phyloP scores from a whole-genome alignment of 2,113 vertebrate genomes.

The Anthoscopus minutus region DNA sequence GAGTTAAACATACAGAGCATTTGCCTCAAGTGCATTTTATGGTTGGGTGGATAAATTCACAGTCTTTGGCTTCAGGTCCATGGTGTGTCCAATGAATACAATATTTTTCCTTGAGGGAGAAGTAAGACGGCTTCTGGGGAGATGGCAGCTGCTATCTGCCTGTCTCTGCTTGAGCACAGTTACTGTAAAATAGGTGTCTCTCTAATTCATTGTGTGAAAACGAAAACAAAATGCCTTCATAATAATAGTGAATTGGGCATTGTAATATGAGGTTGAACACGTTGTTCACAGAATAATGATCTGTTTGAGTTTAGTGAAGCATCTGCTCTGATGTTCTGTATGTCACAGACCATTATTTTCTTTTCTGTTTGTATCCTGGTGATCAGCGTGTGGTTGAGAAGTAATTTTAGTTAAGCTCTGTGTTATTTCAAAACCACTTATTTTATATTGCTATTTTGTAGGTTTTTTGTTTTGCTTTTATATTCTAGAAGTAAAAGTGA shows the following conservation, averaged over 20 bases:
- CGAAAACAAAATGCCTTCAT: neutral
- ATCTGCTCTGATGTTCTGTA: neutral
- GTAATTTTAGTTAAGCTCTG: neutral
- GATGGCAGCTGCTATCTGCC: neutral
- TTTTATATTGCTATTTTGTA: neutral
- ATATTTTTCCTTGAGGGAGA: neutral
- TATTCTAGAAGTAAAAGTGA: neutral
- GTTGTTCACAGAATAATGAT: neutral
- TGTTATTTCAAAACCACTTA: neutral
- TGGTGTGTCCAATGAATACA: neutral
- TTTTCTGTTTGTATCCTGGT: neutral
- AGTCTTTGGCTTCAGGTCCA: neutral
- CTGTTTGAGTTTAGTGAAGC: neutral
- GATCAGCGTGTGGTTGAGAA: neutral
- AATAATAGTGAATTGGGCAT: neutral
- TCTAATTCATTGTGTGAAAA: neutral
- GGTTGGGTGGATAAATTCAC: neutral
- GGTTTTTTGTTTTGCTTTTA: neutral
- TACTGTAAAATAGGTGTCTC: neutral
- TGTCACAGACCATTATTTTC: neutral
- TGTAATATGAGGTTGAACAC: neutral
- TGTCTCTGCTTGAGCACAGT: neutral
- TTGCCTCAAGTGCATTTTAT: neutral
- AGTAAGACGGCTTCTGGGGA: neutral
- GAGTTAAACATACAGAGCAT: neutral